phyloP scores from a whole-genome alignment of 2,113 vertebrate species.

The Anoura caudifer region DNA sequence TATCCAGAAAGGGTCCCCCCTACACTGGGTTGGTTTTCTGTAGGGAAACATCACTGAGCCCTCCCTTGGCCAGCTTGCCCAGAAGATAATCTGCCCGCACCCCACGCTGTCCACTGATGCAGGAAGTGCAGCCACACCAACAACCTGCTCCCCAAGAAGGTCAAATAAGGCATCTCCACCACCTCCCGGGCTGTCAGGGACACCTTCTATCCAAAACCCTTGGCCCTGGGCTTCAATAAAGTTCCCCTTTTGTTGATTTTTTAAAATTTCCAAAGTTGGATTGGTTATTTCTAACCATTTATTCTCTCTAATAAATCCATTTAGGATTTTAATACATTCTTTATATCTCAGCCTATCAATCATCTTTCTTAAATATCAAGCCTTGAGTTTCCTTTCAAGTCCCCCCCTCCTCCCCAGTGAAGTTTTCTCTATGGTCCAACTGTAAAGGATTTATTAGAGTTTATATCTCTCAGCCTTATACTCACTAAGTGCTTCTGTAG shows the following conservation, averaged over 20 bases:
- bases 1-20: neutral
- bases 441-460: neutral
- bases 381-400: neutral
- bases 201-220: neutral
- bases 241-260: neutral
- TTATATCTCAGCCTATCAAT: neutral
- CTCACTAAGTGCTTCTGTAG: neutral
- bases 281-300: neutral
- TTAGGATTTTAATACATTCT: neutral
- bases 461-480: neutral
- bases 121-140: neutral
- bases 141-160: neutral
- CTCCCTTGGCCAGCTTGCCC: neutral
- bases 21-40: neutral
- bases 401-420: neutral
- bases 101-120: neutral
- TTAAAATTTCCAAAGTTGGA: neutral
- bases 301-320: neutral
- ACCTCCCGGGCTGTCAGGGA: neutral
- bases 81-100: neutral
- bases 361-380: neutral
- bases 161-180: neutral
- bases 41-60: neutral
- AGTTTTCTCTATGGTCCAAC: neutral
- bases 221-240: neutral